Conservation (phyloP, 2,113 vertebrate species). For the Balaeniceps rex region DNA sequence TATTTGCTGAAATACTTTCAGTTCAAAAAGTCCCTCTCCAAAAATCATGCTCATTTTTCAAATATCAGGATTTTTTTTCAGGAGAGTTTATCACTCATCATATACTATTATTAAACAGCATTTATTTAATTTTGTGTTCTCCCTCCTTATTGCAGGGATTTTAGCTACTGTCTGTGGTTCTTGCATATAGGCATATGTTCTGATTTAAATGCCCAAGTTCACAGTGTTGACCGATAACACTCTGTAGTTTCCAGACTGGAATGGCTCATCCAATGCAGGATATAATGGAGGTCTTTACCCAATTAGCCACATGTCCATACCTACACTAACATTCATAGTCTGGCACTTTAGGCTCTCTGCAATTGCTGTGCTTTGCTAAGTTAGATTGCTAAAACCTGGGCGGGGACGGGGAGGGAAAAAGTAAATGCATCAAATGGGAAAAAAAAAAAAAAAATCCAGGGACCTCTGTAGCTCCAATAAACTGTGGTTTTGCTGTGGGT, state of each 20-base stretch:
- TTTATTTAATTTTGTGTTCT: not conserved
- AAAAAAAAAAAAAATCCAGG: not conserved
- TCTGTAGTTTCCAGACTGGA: not conserved
- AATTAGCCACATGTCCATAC: not conserved
- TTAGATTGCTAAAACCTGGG: not conserved
- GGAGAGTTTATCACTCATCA: not conserved
- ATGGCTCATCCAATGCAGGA: not conserved
- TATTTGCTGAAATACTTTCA: not conserved
- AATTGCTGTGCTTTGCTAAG: not conserved
- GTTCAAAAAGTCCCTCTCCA: not conserved
- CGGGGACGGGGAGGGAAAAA: not conserved
- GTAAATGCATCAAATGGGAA: not conserved
- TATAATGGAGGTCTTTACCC: not conserved
- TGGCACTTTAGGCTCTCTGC: not conserved
- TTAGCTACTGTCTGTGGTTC: not conserved
- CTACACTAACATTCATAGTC: not conserved
- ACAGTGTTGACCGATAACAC: not conserved
- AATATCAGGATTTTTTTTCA: not conserved
- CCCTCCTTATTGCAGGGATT: not conserved
- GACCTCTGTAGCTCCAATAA: not conserved
- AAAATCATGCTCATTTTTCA: not conserved
- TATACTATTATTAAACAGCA: not conserved
- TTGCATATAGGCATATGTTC: not conserved
- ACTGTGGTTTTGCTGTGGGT: not conserved
- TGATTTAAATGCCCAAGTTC: not conserved